Conservation (phyloP, 2,888 invertebrate species). For the Drosophila mettleri region DNA sequence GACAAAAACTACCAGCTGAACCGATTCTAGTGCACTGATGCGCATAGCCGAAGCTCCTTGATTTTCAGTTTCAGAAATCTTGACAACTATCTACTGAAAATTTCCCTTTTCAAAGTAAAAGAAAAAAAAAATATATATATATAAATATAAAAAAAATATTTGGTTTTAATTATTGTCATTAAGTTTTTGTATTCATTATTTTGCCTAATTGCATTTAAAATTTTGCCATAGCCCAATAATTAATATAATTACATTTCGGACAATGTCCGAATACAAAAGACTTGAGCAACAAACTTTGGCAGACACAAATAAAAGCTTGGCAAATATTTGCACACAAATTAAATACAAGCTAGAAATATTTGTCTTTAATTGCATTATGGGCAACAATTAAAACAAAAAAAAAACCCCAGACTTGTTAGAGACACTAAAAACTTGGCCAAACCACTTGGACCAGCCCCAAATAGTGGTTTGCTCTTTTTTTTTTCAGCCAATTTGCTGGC, state of each 20-base stretch:
- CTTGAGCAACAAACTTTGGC: slow-evolving; percentile 29
- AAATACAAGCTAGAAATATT: slow-evolving; percentile 64
- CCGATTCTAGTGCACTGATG: slow-evolving; percentile 37
- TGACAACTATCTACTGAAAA: neutral
- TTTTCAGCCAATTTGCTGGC: slow-evolving; percentile 60
- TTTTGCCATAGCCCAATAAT: slow-evolving; percentile 58
- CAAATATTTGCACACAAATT: slow-evolving; percentile 62
- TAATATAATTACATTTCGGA: slow-evolving; percentile 47
- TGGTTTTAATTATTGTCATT: neutral
- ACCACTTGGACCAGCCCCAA: slow-evolving; percentile 46
- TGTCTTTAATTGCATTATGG: slow-evolving; percentile 72
- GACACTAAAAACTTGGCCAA: slow-evolving; percentile 51
- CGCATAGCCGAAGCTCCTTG: slow-evolving; percentile 22
- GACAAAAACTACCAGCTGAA: slow-evolving; percentile 1
- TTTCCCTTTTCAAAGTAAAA: neutral
- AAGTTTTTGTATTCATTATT: neutral
- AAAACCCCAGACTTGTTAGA: slow-evolving; percentile 38
- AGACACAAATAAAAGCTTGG: slow-evolving; percentile 7
- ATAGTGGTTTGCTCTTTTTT: slow-evolving; percentile 24
- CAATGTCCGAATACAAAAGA: slow-evolving; percentile 37
- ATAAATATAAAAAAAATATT: too few relatives aligned
- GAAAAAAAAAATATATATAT: neutral
- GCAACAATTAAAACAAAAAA: slow-evolving; percentile 66
- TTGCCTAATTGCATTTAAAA: slow-evolving; percentile 56
- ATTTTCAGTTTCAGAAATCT: neutral